These are phyloP conservation scores for Falco columbarius DNA, from an alignment of 2,797 vertebrate genomes.

Conservation along the genomic window DNA sequence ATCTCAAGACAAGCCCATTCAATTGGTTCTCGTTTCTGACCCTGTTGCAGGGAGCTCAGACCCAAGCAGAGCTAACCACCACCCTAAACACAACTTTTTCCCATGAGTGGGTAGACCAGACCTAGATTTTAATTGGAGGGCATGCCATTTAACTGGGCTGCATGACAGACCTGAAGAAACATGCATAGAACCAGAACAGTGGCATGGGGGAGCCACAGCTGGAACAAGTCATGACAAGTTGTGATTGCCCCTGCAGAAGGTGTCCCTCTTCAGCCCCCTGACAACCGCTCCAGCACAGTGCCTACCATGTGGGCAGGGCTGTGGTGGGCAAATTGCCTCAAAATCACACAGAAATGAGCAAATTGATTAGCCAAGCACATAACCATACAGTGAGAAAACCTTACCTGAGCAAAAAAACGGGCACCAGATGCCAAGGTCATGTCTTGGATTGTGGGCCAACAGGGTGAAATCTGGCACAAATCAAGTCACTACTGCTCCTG, in stretches of 20 bases:
- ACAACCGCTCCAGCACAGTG: not conserved
- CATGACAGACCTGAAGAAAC: not conserved
- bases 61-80: not conserved
- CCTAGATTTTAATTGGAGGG: not conserved
- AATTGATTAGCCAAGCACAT: not conserved
- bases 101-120: not conserved
- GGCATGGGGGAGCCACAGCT: not conserved
- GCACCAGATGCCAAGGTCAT: not conserved
- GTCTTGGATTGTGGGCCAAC: not conserved
- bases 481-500: fast-evolving
- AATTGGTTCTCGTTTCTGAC: not conserved
- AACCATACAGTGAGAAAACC: not conserved
- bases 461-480: not conserved
- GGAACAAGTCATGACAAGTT: not conserved
- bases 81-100: not conserved
- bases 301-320: fast-evolving
- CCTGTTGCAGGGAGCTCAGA: not conserved
- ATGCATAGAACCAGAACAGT: not conserved
- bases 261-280: not conserved
- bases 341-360: not conserved
- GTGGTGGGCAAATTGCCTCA: not conserved
- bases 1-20: not conserved
- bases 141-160: not conserved
- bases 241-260: not conserved
- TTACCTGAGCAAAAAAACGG: not conserved